Evolutionary conservation across 2,888 invertebrate species (phyloP).

Genomic region (Xiphydria camelus): DNA sequence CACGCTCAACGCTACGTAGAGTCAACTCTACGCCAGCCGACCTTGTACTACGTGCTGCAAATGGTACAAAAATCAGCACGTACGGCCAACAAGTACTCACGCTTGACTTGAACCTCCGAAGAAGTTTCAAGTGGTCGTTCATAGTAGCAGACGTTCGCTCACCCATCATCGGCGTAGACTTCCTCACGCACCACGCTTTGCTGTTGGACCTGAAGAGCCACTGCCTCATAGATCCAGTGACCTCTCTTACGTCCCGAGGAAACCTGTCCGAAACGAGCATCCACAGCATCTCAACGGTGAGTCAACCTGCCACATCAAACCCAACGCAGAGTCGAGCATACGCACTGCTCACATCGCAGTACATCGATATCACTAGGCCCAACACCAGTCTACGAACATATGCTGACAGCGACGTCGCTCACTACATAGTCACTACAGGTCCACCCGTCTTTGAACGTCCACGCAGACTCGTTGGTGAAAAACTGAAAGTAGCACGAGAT

Average conservation of each 20-base stretch:
- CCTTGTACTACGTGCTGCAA: too few species aligned
- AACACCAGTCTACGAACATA: not conserved
- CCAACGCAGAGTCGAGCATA: not conserved
- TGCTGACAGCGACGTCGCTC: constrained; percentile 3
- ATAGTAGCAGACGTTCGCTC: constrained; percentile 10
- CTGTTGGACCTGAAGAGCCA: too few species aligned
- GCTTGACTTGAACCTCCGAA: constrained; percentile 1
- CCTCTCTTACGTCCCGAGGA: constrained; percentile 7
- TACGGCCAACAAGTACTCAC: constrained; percentile 3
- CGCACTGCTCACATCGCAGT: too few species aligned
- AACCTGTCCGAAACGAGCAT: not conserved
- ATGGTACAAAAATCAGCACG: constrained; percentile 8
- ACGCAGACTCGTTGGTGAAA: constrained; percentile 75
- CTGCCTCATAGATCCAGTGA: constrained; percentile 11
- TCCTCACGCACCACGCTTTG: too few species aligned
- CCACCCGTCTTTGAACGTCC: constrained; percentile 15
- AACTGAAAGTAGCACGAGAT: constrained; percentile 70
- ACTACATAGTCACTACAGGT: constrained; percentile 15
- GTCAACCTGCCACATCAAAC: too few species aligned
- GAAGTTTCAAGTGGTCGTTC: constrained; percentile 10
- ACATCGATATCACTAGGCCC: too few species aligned
- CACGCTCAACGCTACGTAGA: too few species aligned
- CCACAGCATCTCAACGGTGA: too few species aligned
- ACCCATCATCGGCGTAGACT: constrained; percentile 17
- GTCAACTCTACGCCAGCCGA: too few species aligned